Percentiles rank a stretch among this genome's conserved stretches.
Conservation (phyloP, 2,888 invertebrate genomes). For the Apoda limacodes region DNA sequence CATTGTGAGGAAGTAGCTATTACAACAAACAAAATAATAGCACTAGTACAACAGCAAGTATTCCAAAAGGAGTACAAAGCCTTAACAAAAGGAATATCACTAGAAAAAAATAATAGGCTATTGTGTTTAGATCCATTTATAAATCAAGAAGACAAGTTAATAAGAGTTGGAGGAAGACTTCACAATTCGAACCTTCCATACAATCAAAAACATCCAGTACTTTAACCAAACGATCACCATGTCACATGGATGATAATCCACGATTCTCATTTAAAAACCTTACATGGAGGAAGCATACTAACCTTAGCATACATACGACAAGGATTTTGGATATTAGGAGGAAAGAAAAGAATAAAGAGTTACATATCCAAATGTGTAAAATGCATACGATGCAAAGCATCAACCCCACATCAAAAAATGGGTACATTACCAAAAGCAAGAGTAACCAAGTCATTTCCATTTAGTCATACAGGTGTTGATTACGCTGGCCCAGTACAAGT, state of each 20-base stretch:
- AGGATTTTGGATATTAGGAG: constrained; percentile 11
- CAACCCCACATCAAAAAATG: constrained; percentile 11
- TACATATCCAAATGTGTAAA: constrained; percentile 5
- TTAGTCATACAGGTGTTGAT: constrained; percentile 11
- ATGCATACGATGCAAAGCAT: constrained; percentile 7
- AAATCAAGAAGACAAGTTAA: too few relatives aligned
- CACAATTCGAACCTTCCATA: too few relatives aligned
- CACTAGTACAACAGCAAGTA: too few relatives aligned
- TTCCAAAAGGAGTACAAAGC: too few relatives aligned
- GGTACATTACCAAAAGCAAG: constrained; percentile 9
- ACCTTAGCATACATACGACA: constrained; percentile 9
- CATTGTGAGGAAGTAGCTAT: too few relatives aligned
- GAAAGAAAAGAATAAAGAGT: constrained; percentile 7
- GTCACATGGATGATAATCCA: constrained; percentile 17
- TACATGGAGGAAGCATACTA: constrained; percentile 16
- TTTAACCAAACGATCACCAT: too few relatives aligned
- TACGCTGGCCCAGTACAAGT: constrained; percentile 13
- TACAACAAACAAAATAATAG: too few relatives aligned
- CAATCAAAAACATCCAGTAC: too few relatives aligned
- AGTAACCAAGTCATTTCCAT: constrained; percentile 9
- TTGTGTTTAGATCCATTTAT: too few relatives aligned
- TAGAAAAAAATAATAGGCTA: too few relatives aligned
- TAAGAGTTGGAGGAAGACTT: too few relatives aligned
- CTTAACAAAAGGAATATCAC: too few relatives aligned
- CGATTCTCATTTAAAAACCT: constrained; percentile 19